Conservation (phyloP, 2,113 vertebrate genomes). For the Dipodomys stephensi region DNA sequence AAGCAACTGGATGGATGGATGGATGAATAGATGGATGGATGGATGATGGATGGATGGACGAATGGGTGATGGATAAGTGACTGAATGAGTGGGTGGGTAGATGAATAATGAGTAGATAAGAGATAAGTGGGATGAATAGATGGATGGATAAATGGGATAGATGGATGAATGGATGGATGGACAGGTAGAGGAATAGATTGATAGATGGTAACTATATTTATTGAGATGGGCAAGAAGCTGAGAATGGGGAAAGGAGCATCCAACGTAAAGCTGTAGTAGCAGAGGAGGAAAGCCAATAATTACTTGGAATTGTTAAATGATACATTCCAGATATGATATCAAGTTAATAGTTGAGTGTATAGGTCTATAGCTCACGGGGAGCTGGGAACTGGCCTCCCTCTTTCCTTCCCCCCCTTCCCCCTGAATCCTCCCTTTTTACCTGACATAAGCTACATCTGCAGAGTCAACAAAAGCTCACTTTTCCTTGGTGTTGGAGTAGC, state of each 20-base stretch:
- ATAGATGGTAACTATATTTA: not conserved
- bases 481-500: not conserved
- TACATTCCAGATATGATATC: not conserved
- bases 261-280: not conserved
- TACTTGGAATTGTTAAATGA: not conserved
- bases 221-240: not conserved
- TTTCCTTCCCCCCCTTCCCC: not conserved
- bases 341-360: not conserved
- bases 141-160: too few relatives aligned
- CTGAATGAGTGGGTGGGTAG: too few relatives aligned
- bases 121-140: too few relatives aligned
- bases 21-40: too few relatives aligned
- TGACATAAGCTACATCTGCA: not conserved
- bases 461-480: not conserved
- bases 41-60: too few relatives aligned
- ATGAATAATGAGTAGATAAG: too few relatives aligned
- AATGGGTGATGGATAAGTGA: too few relatives aligned
- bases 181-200: too few relatives aligned
- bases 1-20: not conserved
- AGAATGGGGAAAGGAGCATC: not conserved
- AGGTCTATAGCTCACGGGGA: not conserved
- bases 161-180: too few relatives aligned
- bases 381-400: not conserved
- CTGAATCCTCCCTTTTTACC: too few relatives aligned
- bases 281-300: not conserved